phyloP scores from a whole-genome alignment of 2,888 invertebrate species.

The Ferdinandea cuprea region DNA sequence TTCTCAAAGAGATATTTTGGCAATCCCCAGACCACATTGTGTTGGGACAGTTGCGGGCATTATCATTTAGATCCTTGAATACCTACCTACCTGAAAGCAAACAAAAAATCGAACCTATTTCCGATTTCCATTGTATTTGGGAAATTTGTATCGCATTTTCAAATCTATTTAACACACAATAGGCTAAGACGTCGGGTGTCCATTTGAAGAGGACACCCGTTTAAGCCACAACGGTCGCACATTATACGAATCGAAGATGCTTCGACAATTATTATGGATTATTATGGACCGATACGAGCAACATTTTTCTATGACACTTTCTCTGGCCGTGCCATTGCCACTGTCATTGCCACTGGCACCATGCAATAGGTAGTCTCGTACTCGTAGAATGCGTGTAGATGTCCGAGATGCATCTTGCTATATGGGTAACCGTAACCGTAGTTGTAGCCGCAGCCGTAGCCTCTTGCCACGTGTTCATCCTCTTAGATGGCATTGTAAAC shows the following conservation, averaged over 20 bases:
- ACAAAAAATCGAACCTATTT: conserved; percentile 41
- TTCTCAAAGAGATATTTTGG: conserved; percentile 66
- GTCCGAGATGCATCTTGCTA: conserved; percentile 51
- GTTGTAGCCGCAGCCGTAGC: no score
- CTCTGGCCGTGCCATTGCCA: conserved; percentile 73
- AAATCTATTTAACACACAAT: conserved; percentile 75
- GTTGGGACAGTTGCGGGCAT: conserved; percentile 45
- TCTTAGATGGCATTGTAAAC: conserved; percentile 61
- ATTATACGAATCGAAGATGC: conserved; percentile 17
- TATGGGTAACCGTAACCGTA: conserved; percentile 59
- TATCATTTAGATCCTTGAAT: conserved; percentile 66
- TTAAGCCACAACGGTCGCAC: conserved; percentile 49
- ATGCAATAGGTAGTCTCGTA: conserved; percentile 29
- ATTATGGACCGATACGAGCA: conserved; percentile 47
- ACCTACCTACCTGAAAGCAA: no score
- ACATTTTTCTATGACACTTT: conserved; percentile 73
- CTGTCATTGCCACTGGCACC: conserved; percentile 41
- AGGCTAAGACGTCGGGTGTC: conserved; percentile 60
- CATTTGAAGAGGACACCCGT: conserved; percentile 68
- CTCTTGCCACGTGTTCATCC: conserved; percentile 70
- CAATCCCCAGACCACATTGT: conserved; percentile 62
- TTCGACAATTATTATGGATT: conserved; percentile 64
- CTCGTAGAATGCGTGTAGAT: conserved; percentile 55
- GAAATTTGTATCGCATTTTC: conserved; percentile 73
- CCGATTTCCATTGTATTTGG: conserved; percentile 56